A percentile compares a stretch with the other conserved stretches of the same genome.
These are phyloP conservation scores for Cecidostiba fungosa DNA, from an alignment of 2,888 invertebrate genomes.

Conservation along the genomic window DNA sequence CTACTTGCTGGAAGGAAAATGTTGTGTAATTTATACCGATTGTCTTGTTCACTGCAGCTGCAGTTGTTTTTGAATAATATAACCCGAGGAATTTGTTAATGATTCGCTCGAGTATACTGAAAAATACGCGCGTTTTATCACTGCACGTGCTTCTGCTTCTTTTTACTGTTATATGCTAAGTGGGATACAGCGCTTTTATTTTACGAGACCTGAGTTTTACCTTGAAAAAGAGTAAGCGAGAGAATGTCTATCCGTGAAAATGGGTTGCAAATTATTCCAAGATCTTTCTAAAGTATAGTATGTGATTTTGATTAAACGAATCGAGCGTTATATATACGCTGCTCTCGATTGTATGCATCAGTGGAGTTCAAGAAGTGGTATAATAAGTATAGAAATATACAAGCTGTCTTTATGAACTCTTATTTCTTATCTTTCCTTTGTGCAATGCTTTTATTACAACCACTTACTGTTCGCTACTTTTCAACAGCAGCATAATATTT, in stretches of 20 bases:
- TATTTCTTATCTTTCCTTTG: background rate
- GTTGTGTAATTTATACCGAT: conserved; percentile 6
- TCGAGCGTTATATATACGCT: background rate
- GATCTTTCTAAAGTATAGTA: background rate
- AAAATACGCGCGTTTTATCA: background rate
- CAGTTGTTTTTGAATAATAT: too few relatives aligned
- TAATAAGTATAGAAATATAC: background rate
- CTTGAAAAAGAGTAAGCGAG: background rate
- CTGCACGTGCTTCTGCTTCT: background rate
- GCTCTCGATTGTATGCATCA: background rate
- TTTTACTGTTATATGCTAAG: conserved; percentile 3
- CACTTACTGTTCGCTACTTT: too few relatives aligned
- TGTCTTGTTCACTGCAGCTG: too few relatives aligned
- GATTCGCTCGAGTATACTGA: background rate
- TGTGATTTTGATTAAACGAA: background rate
- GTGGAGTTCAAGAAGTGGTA: background rate
- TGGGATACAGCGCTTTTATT: background rate
- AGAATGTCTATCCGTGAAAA: background rate
- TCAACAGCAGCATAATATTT: too few relatives aligned
- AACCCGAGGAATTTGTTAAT: background rate
- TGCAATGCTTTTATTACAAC: background rate
- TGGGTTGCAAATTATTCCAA: background rate
- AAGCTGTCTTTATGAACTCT: background rate
- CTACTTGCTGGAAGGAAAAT: background rate
- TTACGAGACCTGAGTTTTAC: background rate